Evolutionary conservation across 2,888 invertebrate genomes (phyloP), one percentile per base, ranked within the genome.

Genomic region (Troglohyphantes excavatus): DNA sequence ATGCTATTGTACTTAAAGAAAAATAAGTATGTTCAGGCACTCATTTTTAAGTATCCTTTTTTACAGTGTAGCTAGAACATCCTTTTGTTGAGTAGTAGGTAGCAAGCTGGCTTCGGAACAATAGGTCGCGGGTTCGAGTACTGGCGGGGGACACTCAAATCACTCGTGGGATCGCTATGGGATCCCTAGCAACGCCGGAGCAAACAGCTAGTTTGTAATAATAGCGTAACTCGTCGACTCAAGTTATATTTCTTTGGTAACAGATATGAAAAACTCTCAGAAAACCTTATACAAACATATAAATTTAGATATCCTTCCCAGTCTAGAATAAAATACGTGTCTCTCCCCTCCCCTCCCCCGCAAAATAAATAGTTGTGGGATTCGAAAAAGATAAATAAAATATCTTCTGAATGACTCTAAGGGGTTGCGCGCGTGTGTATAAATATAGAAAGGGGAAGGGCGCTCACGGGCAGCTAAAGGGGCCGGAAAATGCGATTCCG

Each of bases 351-450:
- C 17, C 17, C 3, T 9, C 13, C 17, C 5, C 53, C 53, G 53
- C 9, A 39, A 46, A 75, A 61, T 75, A 29, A 75, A 59, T 59
- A 21, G 68, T 19, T 7, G 39, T 33, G 33, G 72, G 46, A 46
- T 19, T 53, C 7, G 13, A 27, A 53, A 53, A 53, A 23, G 61
- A 75, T 59, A 75, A 75, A 61, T 75, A 75, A 75, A 59, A 59
- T 75, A 23, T 59, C 21, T 75, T n/a, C n/a, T 59, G 75, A 75
- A 75, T 29, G 59, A 75, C 46, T 59, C 26, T 23, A 13, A 26
- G n/a, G 53, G 46, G 17, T 17, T 53, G 13, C n/a, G 53, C n/a
- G 53, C n/a, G 53, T 53, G n/a, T 27, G 29, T 53, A 59, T 29
- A 75, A 59, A 29, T 59, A 46, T 75, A 59, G 53, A 53, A 53